Base-by-base conservation (phyloP, 2,113 vertebrate species). In the Tiliqua scincoides region DNA sequence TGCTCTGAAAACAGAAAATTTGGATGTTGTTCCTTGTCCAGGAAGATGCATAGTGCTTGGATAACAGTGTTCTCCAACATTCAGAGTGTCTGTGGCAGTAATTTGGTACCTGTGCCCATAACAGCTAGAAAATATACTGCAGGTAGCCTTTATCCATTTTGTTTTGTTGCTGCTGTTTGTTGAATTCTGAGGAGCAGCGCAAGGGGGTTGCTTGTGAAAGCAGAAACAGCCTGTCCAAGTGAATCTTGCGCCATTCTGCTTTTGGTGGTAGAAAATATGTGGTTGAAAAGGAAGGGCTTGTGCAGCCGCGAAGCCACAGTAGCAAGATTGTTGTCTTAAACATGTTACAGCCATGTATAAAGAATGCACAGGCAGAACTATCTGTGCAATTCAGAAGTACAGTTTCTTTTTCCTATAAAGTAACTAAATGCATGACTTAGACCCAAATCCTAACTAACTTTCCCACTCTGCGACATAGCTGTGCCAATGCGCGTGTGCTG, bases 1-100 rank as follows among this genome's bases (percentile, higher is more conserved):
- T 1, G 2, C 18, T 3, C 20, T 4, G 17, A 71, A 18, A 15
- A 1, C 77, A 59, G n/a, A 10, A 15, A 0, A 0, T 14, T 15
- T 73, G 1, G 25, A 5, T 27, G 18, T 43, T 43, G 4, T 3
- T 40, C 35, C 10, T 18, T 3, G 5, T 2, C 82, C n/a, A 25
- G 59, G n/a, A 63, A 23, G 54, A 30, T 1, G 40, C 6, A 25
- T 20, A 1, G 12, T 32, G 1, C 40, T 4, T 25, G 8, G 57
- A 27, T 0, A 2, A 9, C 6, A 2, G 30, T 10, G 21, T 25
- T 27, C 43, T 25, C 32, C 27, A 3, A 2, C 5, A 4, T 30
- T 62, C 52, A 23, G 30, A 48, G 1, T 48, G 21, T 17, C 62
- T 7, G 32, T 32, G 48, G 65, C 8, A 79, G 0, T 21, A 18